Evolutionary conservation across 2,113 vertebrate species (phyloP), one percentile per base, ranked within the genome.

Genomic region (Nannobrachium achirus): DNA sequence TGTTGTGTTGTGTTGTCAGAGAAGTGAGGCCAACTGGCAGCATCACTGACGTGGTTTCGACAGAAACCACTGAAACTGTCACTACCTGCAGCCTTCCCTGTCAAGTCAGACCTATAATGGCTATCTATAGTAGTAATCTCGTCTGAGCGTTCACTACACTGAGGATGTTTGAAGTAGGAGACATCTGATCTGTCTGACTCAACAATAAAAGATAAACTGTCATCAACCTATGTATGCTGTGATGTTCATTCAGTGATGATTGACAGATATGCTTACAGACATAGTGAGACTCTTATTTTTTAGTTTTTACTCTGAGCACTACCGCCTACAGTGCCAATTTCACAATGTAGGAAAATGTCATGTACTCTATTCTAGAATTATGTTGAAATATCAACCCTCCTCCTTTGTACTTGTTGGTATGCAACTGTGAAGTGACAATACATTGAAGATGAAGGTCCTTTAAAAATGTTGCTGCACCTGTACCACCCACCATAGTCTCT

Each of bases 1-100:
- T 65, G 20, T 40, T 14, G 11, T 70, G 83, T 78, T n/a, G 1
- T 33, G 71, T 64, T 83, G 33, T 59, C 65, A 76, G 61, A 56
- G 72, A 63, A 59, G 63, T 66, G 56, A 63, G 48, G 40, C 65
- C 62, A 78, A 71, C 44, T 61, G 57, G 63, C 66, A 73, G 49
- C 20, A 45, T 53, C 61, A 63, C 56, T 70, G 71, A 56, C 79
- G 81, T 66, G 86, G 89, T 90, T 91, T 86, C 19, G 73, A 48
- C 46, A 61, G 51, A 84, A 91, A 91, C 88, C 89, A 89, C 89
- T 44, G 86, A 90, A 92, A 90, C 84, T 74, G 68, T 81, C 69
- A 73, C 60, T 61, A 69, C 40, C 14, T 46, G 8, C 48, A 57
- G 55, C 20, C 20, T 59, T 18, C 15, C 9, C 10, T 16, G 25